Percentiles rank a stretch among this genome's conserved stretches.
Evolutionary conservation across 2,888 invertebrate genomes (phyloP).

Genomic region (Campoletis raptor): DNA sequence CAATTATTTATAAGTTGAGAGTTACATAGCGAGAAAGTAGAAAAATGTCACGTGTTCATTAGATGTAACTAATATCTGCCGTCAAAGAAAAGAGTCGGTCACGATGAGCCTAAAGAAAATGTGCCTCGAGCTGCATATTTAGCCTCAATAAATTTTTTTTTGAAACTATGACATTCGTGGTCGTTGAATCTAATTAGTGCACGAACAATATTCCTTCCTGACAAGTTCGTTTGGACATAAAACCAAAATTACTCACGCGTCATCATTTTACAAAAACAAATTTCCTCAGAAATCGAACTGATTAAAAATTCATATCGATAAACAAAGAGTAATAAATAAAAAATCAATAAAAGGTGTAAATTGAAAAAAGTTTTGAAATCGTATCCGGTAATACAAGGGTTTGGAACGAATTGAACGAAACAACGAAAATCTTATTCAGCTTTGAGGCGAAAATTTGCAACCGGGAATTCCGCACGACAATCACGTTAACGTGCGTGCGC

Average conservation of each 20-base stretch:
- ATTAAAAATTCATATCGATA: neutral
- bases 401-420: neutral
- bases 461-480: conserved; percentile 16
- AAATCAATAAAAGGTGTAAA: neutral
- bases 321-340: neutral
- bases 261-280: neutral
- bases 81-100: conserved; percentile 4
- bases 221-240: neutral
- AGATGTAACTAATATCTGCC: neutral
- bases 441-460: conserved; percentile 3
- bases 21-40: neutral
- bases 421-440: neutral
- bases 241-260: neutral
- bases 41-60: neutral
- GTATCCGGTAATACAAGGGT: neutral
- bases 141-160: conserved; percentile 7
- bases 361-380: neutral
- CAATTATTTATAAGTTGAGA: neutral
- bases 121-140: conserved; percentile 13
- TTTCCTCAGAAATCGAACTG: neutral
- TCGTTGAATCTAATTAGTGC: neutral
- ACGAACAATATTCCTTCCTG: neutral
- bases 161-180: neutral
- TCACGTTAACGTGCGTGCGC: conserved; percentile 35
- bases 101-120: conserved; percentile 4